These are phyloP conservation scores for Apostichopus parvimensis DNA, from an alignment of 35 echinoderm and acorn worm species.

Conservation along the genomic window DNA sequence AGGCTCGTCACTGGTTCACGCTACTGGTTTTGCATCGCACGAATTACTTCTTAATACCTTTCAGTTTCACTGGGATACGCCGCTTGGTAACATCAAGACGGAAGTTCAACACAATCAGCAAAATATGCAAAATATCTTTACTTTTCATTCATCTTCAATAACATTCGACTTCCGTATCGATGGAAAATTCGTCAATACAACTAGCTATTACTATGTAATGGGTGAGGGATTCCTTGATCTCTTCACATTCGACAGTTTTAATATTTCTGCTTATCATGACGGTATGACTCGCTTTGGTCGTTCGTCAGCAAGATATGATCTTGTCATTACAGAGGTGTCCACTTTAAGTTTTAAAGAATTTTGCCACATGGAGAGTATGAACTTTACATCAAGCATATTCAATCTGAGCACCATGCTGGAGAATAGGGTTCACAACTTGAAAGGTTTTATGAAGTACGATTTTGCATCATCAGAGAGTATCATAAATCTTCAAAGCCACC, in stretches of 20 bases:
- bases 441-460: neutral
- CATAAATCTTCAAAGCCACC: neutral
- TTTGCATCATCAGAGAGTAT: neutral
- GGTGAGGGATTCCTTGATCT: neutral
- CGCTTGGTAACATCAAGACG: neutral
- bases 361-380: neutral
- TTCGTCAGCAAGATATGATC: neutral
- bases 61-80: neutral
- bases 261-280: neutral
- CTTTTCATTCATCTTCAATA: neutral
- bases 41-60: neutral
- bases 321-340: neutral
- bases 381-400: neutral
- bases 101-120: neutral
- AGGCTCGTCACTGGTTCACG: neutral
- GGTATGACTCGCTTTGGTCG: neutral
- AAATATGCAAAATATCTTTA: neutral
- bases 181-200: neutral
- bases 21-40: neutral
- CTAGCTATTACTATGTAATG: neutral
- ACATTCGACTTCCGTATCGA: neutral
- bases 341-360: neutral
- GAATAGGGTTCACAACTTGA: neutral
- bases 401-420: neutral
- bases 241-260: neutral